A percentile compares a stretch with the other conserved stretches of the same genome.
These are phyloP conservation scores for Etheostoma nigrum DNA, from an alignment of 2,797 vertebrate species.

Conservation along the genomic window DNA sequence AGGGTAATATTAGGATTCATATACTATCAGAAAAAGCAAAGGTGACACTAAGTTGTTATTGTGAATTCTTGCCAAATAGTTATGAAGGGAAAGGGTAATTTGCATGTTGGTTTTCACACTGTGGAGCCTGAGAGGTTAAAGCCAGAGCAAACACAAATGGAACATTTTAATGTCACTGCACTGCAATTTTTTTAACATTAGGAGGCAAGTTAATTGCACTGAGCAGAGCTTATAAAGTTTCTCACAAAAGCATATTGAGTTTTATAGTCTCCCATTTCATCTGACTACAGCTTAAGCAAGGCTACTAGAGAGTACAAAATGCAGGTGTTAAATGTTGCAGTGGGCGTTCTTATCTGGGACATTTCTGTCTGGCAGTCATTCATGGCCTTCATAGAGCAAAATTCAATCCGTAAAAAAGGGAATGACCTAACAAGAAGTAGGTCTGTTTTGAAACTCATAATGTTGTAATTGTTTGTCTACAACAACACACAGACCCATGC, in stretches of 20 bases:
- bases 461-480: background rate
- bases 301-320: slow-evolving; percentile 30
- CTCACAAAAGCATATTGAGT: background rate
- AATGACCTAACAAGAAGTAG: slow-evolving; percentile 15
- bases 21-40: slow-evolving; percentile 27
- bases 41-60: slow-evolving; percentile 32
- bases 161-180: slow-evolving; percentile 29
- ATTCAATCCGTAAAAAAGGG: slow-evolving; percentile 52
- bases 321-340: slow-evolving; percentile 83
- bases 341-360: slow-evolving; percentile 77
- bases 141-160: slow-evolving; percentile 20
- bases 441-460: background rate
- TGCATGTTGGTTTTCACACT: slow-evolving; percentile 27
- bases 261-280: slow-evolving; percentile 11
- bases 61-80: slow-evolving; percentile 40
- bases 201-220: slow-evolving; percentile 10
- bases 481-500: background rate
- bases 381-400: slow-evolving; percentile 73
- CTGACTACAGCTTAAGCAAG: slow-evolving; percentile 21
- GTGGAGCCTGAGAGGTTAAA: slow-evolving; percentile 4
- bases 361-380: slow-evolving; percentile 74
- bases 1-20: slow-evolving; percentile 47
- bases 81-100: slow-evolving; percentile 27
- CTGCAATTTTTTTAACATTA: slow-evolving; percentile 4
- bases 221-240: background rate